phyloP scores from a whole-genome alignment of 2,113 vertebrate species.

The Nyctereutes procyonoides region DNA sequence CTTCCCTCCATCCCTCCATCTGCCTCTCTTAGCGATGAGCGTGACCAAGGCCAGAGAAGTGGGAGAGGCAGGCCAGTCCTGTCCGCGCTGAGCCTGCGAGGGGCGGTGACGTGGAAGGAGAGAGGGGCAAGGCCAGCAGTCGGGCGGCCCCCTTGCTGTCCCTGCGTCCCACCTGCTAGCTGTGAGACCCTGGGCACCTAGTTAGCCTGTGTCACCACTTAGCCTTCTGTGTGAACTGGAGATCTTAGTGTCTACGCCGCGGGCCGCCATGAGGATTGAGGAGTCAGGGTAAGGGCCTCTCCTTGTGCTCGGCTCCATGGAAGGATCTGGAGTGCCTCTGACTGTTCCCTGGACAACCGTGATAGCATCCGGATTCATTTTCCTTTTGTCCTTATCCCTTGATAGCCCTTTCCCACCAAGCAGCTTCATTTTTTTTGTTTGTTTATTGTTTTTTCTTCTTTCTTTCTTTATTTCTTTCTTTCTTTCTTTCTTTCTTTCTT shows the following conservation, averaged over 20 bases:
- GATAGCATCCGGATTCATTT: neutral
- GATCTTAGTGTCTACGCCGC: neutral
- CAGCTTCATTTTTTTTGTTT: neutral
- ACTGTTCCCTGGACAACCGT: neutral
- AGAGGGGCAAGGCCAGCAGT: neutral
- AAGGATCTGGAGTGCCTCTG: neutral
- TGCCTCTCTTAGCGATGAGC: constrained; percentile 38
- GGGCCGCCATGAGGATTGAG: neutral
- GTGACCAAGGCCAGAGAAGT: constrained; percentile 35
- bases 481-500: too few species aligned
- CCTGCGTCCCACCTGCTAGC: neutral
- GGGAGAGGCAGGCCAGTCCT: neutral
- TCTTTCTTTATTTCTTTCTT: too few species aligned
- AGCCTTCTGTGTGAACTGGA: neutral
- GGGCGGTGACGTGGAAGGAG: rapidly evolving
- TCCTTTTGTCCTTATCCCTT: neutral
- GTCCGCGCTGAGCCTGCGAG: neutral
- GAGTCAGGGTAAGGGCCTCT: neutral
- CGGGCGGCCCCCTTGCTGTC: neutral
- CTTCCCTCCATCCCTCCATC: constrained; percentile 62
- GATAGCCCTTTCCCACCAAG: neutral
- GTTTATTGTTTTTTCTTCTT: neutral
- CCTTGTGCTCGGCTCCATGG: neutral
- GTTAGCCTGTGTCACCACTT: neutral
- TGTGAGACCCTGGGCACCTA: neutral